Percentiles rank a stretch among this genome's conserved stretches.
phyloP scores from a whole-genome alignment of 2,888 invertebrate genomes.

The Philereme vetulata region DNA sequence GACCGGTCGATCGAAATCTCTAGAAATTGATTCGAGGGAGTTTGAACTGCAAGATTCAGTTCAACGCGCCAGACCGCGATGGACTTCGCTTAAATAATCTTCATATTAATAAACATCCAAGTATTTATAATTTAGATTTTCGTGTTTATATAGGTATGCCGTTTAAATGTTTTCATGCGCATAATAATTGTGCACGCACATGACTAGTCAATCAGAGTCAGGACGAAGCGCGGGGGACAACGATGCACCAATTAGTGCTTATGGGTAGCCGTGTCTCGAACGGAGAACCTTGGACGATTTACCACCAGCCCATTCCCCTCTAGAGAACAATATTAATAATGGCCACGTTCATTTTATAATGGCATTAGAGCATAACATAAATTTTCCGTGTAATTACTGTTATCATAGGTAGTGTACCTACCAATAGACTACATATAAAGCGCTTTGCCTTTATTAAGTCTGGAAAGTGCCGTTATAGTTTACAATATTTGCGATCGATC shows the following conservation, averaged over 20 bases:
- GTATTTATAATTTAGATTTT: not conserved
- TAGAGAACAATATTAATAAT: conserved; percentile 10
- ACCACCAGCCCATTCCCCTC: conserved; percentile 14
- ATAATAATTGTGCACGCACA: conserved; percentile 50
- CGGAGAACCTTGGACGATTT: conserved; percentile 20
- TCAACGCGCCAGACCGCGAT: no score
- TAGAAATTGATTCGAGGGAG: no score
- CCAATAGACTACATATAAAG: no score
- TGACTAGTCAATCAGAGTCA: conserved; percentile 45
- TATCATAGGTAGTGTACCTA: not conserved
- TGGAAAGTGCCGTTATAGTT: no score
- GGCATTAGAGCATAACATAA: conserved; percentile 5
- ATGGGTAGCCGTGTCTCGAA: conserved; percentile 4
- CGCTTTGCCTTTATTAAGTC: no score
- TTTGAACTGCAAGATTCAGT: no score
- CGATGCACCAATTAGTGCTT: conserved; percentile 23
- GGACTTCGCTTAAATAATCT: no score
- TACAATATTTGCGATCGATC: conserved; percentile 1
- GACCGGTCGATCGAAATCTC: conserved; percentile 3
- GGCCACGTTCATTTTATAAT: conserved; percentile 1
- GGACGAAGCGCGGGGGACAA: conserved; percentile 6
- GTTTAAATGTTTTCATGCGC: conserved; percentile 24
- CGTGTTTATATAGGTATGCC: conserved; percentile 2
- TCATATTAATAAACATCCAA: no score
- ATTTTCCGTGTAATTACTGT: conserved; percentile 6